phyloP scores from a whole-genome alignment of 2,113 vertebrate genomes.

The Brachirus orientalis region DNA sequence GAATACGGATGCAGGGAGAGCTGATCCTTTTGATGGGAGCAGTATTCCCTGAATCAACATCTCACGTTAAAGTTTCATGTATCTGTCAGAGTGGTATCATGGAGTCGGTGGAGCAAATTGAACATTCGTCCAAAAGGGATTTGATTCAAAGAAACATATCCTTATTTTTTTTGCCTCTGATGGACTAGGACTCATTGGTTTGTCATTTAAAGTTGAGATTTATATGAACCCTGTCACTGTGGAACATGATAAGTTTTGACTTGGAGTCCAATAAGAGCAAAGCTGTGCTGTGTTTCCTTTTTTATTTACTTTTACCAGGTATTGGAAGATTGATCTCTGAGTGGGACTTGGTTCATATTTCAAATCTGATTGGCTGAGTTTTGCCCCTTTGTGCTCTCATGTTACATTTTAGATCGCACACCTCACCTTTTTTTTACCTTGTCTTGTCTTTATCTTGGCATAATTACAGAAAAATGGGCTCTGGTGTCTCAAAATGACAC shows the following conservation, averaged over 20 bases:
- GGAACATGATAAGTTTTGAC: conserved; percentile 49
- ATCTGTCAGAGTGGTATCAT: conserved; percentile 50
- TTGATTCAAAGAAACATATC: conserved; percentile 57
- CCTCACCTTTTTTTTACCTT: conserved; percentile 28
- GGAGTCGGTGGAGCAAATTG: conserved; percentile 52
- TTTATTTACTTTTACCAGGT: neutral
- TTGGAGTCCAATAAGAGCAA: conserved; percentile 26
- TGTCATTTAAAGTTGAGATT: conserved; percentile 63
- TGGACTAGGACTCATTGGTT: conserved; percentile 34
- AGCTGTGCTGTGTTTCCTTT: conserved; percentile 11
- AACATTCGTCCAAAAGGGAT: conserved; percentile 57
- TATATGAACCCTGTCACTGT: conserved; percentile 38
- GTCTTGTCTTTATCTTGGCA: conserved; percentile 29
- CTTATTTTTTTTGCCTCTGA: conserved; percentile 38
- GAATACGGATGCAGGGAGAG: conserved; percentile 18
- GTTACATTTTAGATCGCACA: conserved; percentile 44
- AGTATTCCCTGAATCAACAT: conserved; percentile 22
- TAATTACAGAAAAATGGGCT: conserved; percentile 27
- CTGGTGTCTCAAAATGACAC: conserved; percentile 5
- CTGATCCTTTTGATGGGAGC: conserved; percentile 6
- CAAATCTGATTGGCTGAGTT: conserved; percentile 2
- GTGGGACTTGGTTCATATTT: conserved; percentile 18
- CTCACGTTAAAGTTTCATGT: conserved; percentile 58
- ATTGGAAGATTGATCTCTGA: conserved; percentile 22
- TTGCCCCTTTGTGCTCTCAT: conserved; percentile 15